Evolutionary conservation across 2,797 vertebrate genomes (phyloP), one percentile per base, ranked within the genome.

Genomic region (Semotilus atromaculatus): DNA sequence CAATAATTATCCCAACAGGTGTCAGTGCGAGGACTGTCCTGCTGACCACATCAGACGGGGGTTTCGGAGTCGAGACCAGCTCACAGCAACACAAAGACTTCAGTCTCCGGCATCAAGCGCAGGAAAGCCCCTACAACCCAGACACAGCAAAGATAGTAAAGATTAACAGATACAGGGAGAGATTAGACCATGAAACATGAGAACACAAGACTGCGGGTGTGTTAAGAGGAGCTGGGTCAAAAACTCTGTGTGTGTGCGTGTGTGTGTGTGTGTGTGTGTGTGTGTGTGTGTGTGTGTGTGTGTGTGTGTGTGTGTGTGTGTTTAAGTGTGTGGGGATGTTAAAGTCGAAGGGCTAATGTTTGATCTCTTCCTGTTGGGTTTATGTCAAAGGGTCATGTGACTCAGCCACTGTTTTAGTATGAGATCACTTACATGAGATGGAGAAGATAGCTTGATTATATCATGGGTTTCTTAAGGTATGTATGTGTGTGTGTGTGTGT

Each of bases 1-100:
- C 86, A 87, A 89, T 92, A 93, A 93, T 94, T 92, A 90, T 88
- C 90, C 83, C 92, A 93, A 92, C 93, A 95, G 94, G 93, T 95
- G 95, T 92, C 88, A 90, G 87, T 89, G 89, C 91, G 88, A 88
- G 87, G 88, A 75, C 84, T 78, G 90, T 89, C 88, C 82, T 80
- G 89, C 90, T 80, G 80, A 84, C 67, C 80, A 78, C 74, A 84
- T 62, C 80, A 73, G 84, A 66, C 31, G 89, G 92, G 92, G 86
- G 84, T 90, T 92, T 53, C n/a, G n/a, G n/a, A n/a, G n/a, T n/a
- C n/a, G n/a, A n/a, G n/a, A n/a, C n/a, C 90, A 90, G 89, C 88
- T 62, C 53, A 80, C 77, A 77, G 80, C 66, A 82, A 87, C 90
- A 93, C 91, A 94, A 92, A 92, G 90, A 87, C 67, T 68, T 76